Evolutionary conservation across 2,888 invertebrate species (phyloP).

Genomic region (Belgica antarctica): DNA sequence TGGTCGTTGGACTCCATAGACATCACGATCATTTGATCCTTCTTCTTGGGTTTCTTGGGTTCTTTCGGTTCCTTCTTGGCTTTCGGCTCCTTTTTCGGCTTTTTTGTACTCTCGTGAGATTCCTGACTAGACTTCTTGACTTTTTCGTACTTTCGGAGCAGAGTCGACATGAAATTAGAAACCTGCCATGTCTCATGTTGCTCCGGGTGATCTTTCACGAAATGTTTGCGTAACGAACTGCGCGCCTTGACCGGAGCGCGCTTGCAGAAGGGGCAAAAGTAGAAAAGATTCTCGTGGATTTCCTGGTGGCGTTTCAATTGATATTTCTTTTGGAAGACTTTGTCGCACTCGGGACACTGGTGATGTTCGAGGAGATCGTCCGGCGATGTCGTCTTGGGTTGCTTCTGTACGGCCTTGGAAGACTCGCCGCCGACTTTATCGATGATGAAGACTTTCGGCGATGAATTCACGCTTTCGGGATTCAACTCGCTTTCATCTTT

Average conservation of each 20-base stretch:
- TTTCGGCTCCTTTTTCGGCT: constrained; percentile 25
- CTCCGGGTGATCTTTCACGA: constrained; percentile 37
- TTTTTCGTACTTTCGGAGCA: constrained; percentile 41
- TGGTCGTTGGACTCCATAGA: constrained; percentile 19
- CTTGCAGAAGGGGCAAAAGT: constrained; percentile 45
- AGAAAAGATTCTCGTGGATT: constrained; percentile 45
- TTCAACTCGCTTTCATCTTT: not conserved
- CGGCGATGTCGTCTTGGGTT: not conserved
- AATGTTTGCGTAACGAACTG: constrained; percentile 43
- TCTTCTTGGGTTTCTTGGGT: constrained; percentile 9
- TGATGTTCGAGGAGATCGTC: constrained; percentile 28
- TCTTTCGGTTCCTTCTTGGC: constrained; percentile 6
- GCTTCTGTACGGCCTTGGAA: not conserved
- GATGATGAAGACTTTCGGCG: constrained; percentile 42
- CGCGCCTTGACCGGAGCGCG: constrained; percentile 43
- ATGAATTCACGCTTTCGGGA: constrained; percentile 2
- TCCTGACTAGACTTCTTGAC: constrained; percentile 37
- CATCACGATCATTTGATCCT: constrained; percentile 18
- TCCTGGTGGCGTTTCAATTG: constrained; percentile 44
- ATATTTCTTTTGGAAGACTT: constrained; percentile 44
- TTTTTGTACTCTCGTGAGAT: constrained; percentile 40
- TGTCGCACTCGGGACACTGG: constrained; percentile 38
- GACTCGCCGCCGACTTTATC: constrained; percentile 28
- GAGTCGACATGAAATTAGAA: constrained; percentile 37
- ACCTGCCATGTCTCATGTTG: constrained; percentile 41